phyloP scores from a whole-genome alignment of 2,113 vertebrate species.

The Pollachius pollachius region DNA sequence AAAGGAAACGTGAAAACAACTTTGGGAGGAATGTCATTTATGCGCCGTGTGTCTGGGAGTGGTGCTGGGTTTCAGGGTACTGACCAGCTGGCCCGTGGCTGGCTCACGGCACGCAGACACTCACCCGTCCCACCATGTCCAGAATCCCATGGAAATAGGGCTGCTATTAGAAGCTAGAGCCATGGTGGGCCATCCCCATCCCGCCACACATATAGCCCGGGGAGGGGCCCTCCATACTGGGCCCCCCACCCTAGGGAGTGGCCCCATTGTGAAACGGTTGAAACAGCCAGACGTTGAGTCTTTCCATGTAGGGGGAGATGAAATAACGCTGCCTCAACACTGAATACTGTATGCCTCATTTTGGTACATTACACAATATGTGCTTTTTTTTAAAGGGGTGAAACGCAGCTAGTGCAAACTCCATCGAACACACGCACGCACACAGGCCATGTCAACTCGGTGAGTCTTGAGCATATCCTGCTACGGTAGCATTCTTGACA shows the following conservation, averaged over 20 bases:
- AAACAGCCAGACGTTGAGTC: too few species aligned
- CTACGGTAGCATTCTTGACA: constrained; percentile 65
- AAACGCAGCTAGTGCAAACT: neutral
- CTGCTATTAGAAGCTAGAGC: constrained; percentile 69
- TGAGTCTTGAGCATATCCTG: constrained; percentile 60
- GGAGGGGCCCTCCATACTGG: constrained; percentile 43
- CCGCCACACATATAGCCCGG: constrained; percentile 64
- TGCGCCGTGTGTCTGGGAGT: constrained; percentile 44
- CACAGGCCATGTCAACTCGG: constrained; percentile 21
- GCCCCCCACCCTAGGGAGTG: neutral
- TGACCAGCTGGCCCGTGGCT: constrained; percentile 61
- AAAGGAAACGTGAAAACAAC: constrained; percentile 71
- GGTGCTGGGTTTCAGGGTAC: constrained; percentile 44
- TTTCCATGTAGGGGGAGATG: too few species aligned
- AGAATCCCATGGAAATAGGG: constrained; percentile 73
- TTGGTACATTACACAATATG: too few species aligned
- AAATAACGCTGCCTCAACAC: too few species aligned
- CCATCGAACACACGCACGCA: constrained; percentile 1
- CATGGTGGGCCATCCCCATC: constrained; percentile 33
- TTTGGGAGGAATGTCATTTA: constrained; percentile 71
- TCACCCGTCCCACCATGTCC: constrained; percentile 58
- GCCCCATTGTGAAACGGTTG: constrained; percentile 2
- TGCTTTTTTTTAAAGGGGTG: too few species aligned
- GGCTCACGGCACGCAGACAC: constrained; percentile 38
- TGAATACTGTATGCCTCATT: too few species aligned